Conservation (phyloP, 2,113 vertebrate species). For the Microcebus griseorufus region DNA sequence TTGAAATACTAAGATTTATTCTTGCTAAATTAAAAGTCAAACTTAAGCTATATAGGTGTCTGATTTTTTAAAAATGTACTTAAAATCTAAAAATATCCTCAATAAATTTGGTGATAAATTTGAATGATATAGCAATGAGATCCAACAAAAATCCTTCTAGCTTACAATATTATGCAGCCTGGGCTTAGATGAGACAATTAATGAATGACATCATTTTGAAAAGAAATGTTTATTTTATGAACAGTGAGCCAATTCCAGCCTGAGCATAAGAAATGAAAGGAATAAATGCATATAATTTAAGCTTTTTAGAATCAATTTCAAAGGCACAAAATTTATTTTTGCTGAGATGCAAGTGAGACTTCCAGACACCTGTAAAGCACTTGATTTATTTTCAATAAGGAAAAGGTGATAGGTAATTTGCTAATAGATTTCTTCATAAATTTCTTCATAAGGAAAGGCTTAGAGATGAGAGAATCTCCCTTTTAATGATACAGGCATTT, state of each 20-base stretch:
- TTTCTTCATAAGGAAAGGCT: background rate
- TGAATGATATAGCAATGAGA: background rate
- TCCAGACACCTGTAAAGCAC: background rate
- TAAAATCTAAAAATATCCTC: background rate
- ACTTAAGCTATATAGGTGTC: background rate
- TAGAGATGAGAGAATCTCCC: background rate
- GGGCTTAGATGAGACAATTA: background rate
- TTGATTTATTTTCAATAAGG: background rate
- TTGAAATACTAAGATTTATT: constrained; percentile 21
- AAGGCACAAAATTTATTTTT: background rate
- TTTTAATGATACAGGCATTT: constrained; percentile 12
- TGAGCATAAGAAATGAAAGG: background rate
- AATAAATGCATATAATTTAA: background rate
- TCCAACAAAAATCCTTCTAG: background rate
- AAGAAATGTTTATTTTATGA: background rate
- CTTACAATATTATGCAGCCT: background rate
- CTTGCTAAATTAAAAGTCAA: constrained; percentile 37
- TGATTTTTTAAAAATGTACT: background rate
- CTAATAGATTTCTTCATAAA: background rate
- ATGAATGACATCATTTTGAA: background rate
- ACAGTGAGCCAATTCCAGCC: background rate
- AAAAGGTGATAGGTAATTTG: background rate
- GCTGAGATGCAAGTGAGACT: background rate
- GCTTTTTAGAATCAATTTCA: constrained; percentile 33
- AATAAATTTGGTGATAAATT: background rate